Base-by-base conservation (phyloP, 1,140 invertebrate species). In the Thaumetopoea pityocampa region DNA sequence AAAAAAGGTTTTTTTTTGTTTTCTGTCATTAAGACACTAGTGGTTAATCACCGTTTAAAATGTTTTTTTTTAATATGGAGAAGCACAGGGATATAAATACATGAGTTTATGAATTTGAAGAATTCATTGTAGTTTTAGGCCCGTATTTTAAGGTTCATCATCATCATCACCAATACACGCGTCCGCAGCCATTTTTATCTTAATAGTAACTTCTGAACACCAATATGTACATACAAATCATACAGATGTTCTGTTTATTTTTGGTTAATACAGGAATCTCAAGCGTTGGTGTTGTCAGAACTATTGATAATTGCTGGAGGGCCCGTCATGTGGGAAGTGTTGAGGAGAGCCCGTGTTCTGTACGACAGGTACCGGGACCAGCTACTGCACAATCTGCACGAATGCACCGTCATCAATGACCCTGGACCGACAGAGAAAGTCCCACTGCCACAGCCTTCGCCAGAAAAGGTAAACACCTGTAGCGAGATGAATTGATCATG, bases 281-380 rank as follows among this genome's bases (percentile, higher is more conserved):
- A 78, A 66, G 67, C 63, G 0, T 22, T 69, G 11, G 49, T 67
- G 0, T 26, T 80, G 8, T 51, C 48, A 0, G 72, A 80, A 36
- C 30, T 80, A 16, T 15, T 77, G 12, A 56, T 50, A 4, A 37
- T 71, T 5, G 24, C 70, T 0, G 76, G 76, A 10, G 71, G 76
- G 3, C 76, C 73, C 0, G 53, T 69, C 1, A 58, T 80, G 53
- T 73, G 68, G 67, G 59, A 63, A 18, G 58, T 73, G 1, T 17
- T 71, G 2, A 26, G 37, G 14, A 36, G 42, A 5, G 64, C 65
- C 0, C 55, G 62, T 12, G 26, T 20, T 0, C 44, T 73, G n/a
- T 77, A 67, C 33, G 67, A 80, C 3, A 19, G 22, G 0, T 59
- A 71, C 22, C 26, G 59, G 0, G 46, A 65, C 4, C 27, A 51